Base-by-base conservation (phyloP, 1,140 invertebrate species). In the Zaprionus ghesquierei region DNA sequence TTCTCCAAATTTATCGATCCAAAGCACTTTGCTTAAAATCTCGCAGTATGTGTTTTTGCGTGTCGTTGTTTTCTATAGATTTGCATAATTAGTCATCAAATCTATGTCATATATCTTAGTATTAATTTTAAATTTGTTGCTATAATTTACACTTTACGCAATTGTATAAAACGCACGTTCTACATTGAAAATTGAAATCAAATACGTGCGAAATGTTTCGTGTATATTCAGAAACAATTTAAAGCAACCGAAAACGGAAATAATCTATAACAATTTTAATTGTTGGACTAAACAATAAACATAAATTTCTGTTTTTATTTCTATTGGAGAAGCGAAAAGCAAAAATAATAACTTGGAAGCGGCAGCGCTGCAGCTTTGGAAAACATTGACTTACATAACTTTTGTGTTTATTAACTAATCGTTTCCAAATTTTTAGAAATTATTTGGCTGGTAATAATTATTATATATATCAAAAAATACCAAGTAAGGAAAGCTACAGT, bases 171-270 rank as follows among this genome's bases (percentile, higher is more conserved):
- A 3, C 41, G 10, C 41, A 46, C 41, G 41, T 46, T 20, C 41
- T 22, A 5, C 18, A 46, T 3, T 12, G 13, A 35, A 44, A 12
- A 35, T 13, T 2, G n/a, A 46, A n/a, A 22, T 46, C 9, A 46
- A 20, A 46, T 22, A 46, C 41, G 41, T 46, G 41, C 18, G 12
- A 22, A 46, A 12, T 46, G 41, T 20, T 18, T 46, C 3, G 8
- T 22, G 18, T 20, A 3, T 44, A 44, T 44, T 44, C 3, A 20
- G n/a, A 20, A 8, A 10, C 1, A 5, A 44, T 44, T 41, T 2
- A 13, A 41, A 15, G 35, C 35, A 41, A 15, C 18, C 3, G 15
- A 25, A 23, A 58, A 53, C 18, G 69, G 69, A 72, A 66, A 72
- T 13, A 66, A 54, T 59, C n/a, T 58, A 59, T 29, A 31, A 22